Conservation (phyloP, 2,888 invertebrate genomes). For the Tenthredo amoena region DNA sequence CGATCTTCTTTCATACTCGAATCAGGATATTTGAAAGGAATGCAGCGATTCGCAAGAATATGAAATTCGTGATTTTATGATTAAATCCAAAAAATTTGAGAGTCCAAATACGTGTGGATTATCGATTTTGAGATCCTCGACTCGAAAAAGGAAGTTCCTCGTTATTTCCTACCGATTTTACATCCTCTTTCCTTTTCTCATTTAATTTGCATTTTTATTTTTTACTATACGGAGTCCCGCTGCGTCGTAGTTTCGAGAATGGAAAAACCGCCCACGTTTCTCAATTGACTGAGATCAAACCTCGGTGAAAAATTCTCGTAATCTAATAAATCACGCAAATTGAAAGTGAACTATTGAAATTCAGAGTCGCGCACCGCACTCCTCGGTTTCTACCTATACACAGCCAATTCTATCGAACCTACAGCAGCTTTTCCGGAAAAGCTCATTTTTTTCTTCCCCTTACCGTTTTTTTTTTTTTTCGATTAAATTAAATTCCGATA, state of each 20-base stretch:
- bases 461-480: neutral
- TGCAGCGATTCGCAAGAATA: neutral
- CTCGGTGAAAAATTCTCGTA: neutral
- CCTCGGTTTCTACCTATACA: neutral
- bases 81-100: neutral
- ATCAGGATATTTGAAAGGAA: neutral
- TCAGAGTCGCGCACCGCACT: neutral
- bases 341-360: slow-evolving; percentile 36
- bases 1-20: no score
- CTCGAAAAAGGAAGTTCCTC: neutral
- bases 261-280: neutral
- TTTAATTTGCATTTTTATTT: neutral
- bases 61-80: no score
- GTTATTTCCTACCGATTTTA: neutral
- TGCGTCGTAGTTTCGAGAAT: neutral
- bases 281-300: slow-evolving; percentile 11
- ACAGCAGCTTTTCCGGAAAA: neutral
- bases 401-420: neutral
- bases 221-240: neutral
- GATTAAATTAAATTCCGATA: neutral
- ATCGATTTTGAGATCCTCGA: neutral
- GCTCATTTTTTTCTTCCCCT: neutral
- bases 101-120: neutral
- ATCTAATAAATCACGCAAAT: slow-evolving; percentile 11
- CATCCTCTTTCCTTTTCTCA: no score